Base-by-base conservation (phyloP, 1,140 invertebrate species). In the Anastatus disparis region DNA sequence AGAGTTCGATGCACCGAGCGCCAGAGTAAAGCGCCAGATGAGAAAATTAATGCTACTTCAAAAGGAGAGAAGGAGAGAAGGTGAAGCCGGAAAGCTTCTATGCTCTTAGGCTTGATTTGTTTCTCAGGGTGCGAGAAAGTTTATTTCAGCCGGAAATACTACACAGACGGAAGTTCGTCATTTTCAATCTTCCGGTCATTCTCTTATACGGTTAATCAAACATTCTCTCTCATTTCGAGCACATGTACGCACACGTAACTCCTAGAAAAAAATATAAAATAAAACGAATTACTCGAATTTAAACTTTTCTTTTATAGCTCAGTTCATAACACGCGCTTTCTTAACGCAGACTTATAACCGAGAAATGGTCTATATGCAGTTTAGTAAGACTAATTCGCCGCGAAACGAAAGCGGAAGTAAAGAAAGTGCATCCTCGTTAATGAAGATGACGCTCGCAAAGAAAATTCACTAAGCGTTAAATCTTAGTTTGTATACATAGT, bases 131-230 rank as follows among this genome's bases (percentile, higher is more conserved):
- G 35, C 53, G 50, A 27, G 35, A 50, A 52, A 59, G 35, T 50
- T n/a, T n/a, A n/a, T n/a, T n/a, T n/a, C n/a, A n/a, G 44, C 44
- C 65, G 67, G 56, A 69, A 61, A 31, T 13, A 22, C 66, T 8
- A 17, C 35, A 44, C n/a, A 44, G 63, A 44, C 67, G 68, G 68
- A 70, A 70, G 42, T 53, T 24, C 48, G 68, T 70, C 40, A 63
- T 70, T 70, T 63, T 70, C 59, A 9, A 63, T 63, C 59, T 62
- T 70, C 58, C 58, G 44, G 67, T 12, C 31, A 15, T 29, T 44
- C 15, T 35, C 31, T 38, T 38, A n/a, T n/a, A n/a, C n/a, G n/a
- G n/a, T n/a, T n/a, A n/a, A n/a, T n/a, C n/a, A n/a, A n/a, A n/a
- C n/a, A n/a, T n/a, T n/a, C n/a, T n/a, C 10, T 35, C 31, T 35